Evolutionary conservation across 2,888 invertebrate genomes (phyloP).

Genomic region (Neria commutata): DNA sequence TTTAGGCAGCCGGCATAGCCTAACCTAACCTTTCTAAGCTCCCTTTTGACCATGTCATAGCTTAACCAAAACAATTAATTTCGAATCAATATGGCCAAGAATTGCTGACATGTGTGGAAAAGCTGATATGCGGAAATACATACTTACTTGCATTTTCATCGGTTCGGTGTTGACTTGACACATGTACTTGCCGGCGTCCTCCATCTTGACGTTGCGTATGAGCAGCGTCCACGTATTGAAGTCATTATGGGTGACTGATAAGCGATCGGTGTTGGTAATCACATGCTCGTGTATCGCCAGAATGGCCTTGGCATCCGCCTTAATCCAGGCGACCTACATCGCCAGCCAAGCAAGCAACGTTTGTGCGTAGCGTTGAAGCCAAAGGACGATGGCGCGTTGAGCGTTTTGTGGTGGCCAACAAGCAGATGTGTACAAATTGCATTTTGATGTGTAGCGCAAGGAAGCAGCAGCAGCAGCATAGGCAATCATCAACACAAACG

Average conservation of each 20-base stretch:
- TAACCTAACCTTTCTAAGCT: too few relatives aligned
- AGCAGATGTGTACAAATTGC: slow-evolving; percentile 43
- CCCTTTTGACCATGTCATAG: too few relatives aligned
- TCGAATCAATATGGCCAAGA: too few relatives aligned
- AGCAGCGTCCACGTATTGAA: slow-evolving; percentile 92
- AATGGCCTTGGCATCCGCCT: slow-evolving; percentile 91
- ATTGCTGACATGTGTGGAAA: too few relatives aligned
- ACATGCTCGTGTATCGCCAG: slow-evolving; percentile 92
- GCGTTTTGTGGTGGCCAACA: neutral
- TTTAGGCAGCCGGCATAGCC: too few relatives aligned
- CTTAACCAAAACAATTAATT: too few relatives aligned
- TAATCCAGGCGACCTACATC: slow-evolving; percentile 89
- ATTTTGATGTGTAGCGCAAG: slow-evolving; percentile 39
- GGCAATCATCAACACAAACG: too few relatives aligned
- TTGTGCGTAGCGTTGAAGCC: neutral
- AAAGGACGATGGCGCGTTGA: neutral
- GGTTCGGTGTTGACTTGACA: slow-evolving; percentile 95
- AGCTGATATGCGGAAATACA: too few relatives aligned
- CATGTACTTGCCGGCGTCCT: slow-evolving; percentile 91
- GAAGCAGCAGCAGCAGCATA: neutral
- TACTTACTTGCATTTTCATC: slow-evolving; percentile 88
- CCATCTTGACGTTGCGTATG: slow-evolving; percentile 82
- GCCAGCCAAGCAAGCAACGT: slow-evolving; percentile 10
- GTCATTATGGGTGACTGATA: slow-evolving; percentile 90
- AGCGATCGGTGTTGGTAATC: slow-evolving; percentile 88